Conservation (phyloP, 1,140 invertebrate species). For the Oscheius sp. region DNA sequence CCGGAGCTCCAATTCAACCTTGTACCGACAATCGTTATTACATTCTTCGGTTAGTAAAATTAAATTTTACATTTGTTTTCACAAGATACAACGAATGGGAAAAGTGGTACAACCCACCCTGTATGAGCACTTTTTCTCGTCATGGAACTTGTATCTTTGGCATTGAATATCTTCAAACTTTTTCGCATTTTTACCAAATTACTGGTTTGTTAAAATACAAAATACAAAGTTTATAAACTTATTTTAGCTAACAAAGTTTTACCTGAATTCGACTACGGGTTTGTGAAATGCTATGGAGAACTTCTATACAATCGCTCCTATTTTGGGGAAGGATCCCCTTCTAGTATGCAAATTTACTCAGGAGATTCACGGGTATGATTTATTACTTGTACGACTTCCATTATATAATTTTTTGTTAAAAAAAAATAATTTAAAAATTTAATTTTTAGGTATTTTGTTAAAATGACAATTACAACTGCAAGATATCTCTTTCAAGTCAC, state of each 20-base stretch:
- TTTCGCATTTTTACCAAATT: background rate
- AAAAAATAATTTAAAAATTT: no score
- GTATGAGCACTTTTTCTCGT: background rate
- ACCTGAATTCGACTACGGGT: constrained; percentile 1
- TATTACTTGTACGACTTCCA: no score
- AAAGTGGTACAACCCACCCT: background rate
- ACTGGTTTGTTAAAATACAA: background rate
- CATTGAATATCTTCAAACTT: background rate
- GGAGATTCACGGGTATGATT: background rate
- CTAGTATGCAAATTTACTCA: background rate
- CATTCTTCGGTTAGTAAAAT: background rate
- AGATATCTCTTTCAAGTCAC: no score
- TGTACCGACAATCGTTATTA: background rate
- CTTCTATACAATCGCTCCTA: background rate
- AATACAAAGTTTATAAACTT: background rate
- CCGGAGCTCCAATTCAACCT: background rate
- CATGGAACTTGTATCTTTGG: constrained; percentile 1
- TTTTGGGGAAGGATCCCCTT: background rate
- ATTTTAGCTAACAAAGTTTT: background rate
- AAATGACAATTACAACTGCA: no score
- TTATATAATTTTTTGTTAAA: no score
- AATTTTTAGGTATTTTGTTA: no score
- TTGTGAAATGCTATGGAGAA: background rate
- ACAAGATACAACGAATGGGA: constrained; percentile 9
- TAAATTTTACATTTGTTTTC: background rate